phyloP scores from a whole-genome alignment of 2,113 vertebrate species.

The Gorilla gorilla region DNA sequence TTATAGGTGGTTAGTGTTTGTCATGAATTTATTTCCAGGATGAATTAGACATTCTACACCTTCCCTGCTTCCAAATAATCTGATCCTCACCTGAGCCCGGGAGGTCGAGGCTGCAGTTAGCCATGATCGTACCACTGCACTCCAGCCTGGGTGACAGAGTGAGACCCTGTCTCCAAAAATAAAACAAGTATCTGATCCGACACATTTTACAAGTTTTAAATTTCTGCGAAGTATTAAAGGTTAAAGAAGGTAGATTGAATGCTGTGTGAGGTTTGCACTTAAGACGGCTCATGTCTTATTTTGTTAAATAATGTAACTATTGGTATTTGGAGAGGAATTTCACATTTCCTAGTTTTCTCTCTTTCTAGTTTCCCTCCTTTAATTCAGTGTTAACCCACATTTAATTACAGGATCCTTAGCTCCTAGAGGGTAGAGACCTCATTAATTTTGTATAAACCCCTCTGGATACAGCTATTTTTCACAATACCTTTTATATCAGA shows the following conservation, averaged over 20 bases:
- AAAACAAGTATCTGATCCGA: too few species aligned
- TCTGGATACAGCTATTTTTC: neutral
- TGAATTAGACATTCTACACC: neutral
- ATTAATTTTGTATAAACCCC: neutral
- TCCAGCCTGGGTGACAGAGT: too few species aligned
- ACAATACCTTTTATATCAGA: constrained; percentile 8
- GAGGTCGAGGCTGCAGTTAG: too few species aligned
- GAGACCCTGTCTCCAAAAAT: too few species aligned
- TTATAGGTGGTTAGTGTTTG: constrained; percentile 2
- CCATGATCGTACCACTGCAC: too few species aligned
- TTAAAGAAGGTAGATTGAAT: constrained; percentile 32
- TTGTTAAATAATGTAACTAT: constrained; percentile 41
- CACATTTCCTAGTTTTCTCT: neutral
- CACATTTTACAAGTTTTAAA: constrained; percentile 50
- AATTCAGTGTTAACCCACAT: neutral
- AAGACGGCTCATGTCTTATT: neutral
- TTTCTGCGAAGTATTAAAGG: neutral
- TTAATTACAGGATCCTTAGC: neutral
- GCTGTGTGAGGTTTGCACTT: neutral
- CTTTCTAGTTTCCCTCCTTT: neutral
- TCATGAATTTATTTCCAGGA: constrained; percentile 27
- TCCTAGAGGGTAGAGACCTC: neutral
- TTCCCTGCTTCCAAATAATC: neutral
- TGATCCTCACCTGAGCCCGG: neutral
- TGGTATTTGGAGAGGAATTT: constrained; percentile 55